These are phyloP conservation scores for Caranx melampygus DNA, from an alignment of 2,113 vertebrate genomes.

Conservation along the genomic window DNA sequence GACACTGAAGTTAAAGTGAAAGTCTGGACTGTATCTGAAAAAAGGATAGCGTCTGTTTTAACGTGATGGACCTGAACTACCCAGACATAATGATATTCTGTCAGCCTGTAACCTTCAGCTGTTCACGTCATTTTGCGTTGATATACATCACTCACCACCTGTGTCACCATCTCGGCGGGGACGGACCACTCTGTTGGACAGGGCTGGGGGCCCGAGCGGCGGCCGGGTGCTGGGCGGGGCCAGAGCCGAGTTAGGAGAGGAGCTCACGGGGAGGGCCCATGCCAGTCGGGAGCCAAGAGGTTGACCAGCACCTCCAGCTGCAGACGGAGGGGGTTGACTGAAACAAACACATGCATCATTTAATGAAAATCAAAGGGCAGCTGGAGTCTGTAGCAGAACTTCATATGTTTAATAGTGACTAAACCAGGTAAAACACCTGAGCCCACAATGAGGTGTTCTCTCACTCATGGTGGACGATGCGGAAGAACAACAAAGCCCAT, in stretches of 20 bases:
- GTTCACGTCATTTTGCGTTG: background rate
- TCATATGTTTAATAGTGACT: too few species aligned
- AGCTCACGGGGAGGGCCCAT: slow-evolving; percentile 88
- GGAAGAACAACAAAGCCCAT: background rate
- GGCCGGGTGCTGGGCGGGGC: slow-evolving; percentile 84
- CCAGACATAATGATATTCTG: background rate
- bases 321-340: slow-evolving; percentile 86
- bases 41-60: background rate
- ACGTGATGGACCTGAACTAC: background rate
- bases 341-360: background rate
- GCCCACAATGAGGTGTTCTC: too few species aligned
- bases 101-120: background rate
- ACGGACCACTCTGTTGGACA: slow-evolving; percentile 73
- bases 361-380: too few species aligned
- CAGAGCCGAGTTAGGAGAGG: slow-evolving; percentile 85
- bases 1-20: background rate
- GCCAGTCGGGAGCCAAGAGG: slow-evolving; percentile 91
- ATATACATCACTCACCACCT: slow-evolving; percentile 80
- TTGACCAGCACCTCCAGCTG: slow-evolving; percentile 76
- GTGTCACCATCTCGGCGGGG: slow-evolving; percentile 89
- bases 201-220: slow-evolving; percentile 77
- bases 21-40: background rate
- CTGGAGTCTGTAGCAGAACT: too few species aligned
- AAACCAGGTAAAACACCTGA: too few species aligned
- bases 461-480: background rate